phyloP scores from a whole-genome alignment of 2,113 vertebrate genomes.

The Mobula hypostoma region DNA sequence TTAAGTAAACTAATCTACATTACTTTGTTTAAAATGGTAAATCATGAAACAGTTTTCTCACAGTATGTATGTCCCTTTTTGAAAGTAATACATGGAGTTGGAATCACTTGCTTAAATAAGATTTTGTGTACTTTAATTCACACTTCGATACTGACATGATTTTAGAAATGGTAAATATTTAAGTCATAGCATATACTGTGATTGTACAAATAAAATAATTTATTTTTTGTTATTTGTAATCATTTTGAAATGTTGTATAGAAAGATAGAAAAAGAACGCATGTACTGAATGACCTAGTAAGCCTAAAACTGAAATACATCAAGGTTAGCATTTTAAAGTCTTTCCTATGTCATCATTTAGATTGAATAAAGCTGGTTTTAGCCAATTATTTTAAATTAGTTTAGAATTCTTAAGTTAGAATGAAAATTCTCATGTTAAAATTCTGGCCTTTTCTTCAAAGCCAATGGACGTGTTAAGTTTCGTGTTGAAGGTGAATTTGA shows the following conservation, averaged over 20 bases:
- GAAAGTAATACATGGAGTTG: not conserved
- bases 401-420: not conserved
- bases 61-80: not conserved
- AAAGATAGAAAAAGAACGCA: not conserved
- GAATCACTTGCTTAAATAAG: too few species aligned
- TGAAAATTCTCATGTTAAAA: not conserved
- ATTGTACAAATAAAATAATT: not conserved
- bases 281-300: not conserved
- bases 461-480: slow-evolving; percentile 94
- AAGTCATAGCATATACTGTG: not conserved
- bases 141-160: not conserved
- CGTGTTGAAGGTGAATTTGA: slow-evolving; percentile 97
- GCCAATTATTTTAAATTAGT: not conserved
- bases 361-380: not conserved
- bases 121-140: not conserved
- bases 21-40: not conserved
- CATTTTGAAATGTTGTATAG: not conserved
- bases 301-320: not conserved
- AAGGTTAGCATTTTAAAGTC: not conserved
- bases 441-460: slow-evolving; percentile 49
- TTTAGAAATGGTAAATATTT: not conserved
- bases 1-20: not conserved
- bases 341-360: not conserved
- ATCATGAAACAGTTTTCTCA: not conserved
- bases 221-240: not conserved